A percentile compares a stretch with the other conserved stretches of the same genome.
These are phyloP conservation scores for Latheticus oryzae DNA, from an alignment of 2,888 invertebrate species.

Conservation along the genomic window DNA sequence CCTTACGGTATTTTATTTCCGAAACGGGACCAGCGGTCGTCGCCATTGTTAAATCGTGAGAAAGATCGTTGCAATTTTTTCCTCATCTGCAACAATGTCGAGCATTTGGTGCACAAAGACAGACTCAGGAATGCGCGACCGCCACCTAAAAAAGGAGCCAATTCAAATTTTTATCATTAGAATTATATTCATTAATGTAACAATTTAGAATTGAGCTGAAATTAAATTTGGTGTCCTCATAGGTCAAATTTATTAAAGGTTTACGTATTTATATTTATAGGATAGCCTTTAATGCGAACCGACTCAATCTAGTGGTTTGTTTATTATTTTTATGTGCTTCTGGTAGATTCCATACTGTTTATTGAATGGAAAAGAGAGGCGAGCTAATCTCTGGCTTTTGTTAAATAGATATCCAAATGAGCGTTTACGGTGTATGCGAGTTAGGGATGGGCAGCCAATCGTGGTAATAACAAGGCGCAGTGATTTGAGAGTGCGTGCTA, in stretches of 20 bases:
- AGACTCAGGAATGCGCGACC: too few relatives aligned
- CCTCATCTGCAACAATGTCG: slow-evolving; percentile 22
- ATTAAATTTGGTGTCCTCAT: too few relatives aligned
- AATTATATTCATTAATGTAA: too few relatives aligned
- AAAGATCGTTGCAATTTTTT: slow-evolving; percentile 46
- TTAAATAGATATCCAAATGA: slow-evolving; percentile 26
- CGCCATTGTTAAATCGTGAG: slow-evolving; percentile 49
- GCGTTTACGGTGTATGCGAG: slow-evolving; percentile 36
- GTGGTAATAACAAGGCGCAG: slow-evolving; percentile 45
- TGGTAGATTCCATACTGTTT: too few relatives aligned
- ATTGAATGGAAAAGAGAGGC: slow-evolving; percentile 18
- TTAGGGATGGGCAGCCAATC: slow-evolving; percentile 46
- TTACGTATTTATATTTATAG: too few relatives aligned
- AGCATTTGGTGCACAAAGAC: slow-evolving; percentile 7
- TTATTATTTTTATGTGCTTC: too few relatives aligned
- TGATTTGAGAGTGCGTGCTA: slow-evolving; percentile 37
- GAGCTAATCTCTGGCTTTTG: slow-evolving; percentile 25
- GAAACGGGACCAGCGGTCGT: slow-evolving; percentile 48
- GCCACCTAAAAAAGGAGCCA: too few relatives aligned
- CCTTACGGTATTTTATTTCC: slow-evolving; percentile 38
- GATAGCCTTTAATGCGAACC: too few relatives aligned
- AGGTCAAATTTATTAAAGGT: too few relatives aligned
- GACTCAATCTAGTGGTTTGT: too few relatives aligned
- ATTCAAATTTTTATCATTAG: too few relatives aligned
- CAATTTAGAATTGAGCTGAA: too few relatives aligned